These are phyloP conservation scores for Periparus ater DNA, from an alignment of 2,797 vertebrate genomes.

Conservation along the genomic window DNA sequence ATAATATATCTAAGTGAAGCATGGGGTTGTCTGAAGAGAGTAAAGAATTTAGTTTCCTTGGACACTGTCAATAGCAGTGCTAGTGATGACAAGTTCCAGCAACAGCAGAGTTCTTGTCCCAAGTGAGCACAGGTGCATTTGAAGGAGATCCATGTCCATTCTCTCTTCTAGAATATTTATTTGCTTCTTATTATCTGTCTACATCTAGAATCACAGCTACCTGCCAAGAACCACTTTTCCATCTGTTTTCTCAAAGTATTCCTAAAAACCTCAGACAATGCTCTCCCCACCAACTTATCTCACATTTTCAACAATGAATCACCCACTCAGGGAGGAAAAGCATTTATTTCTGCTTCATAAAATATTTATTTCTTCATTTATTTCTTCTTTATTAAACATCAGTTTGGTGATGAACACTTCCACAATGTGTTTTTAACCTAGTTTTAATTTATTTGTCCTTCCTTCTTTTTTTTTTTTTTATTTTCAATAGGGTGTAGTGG, in stretches of 20 bases:
- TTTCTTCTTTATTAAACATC: background rate
- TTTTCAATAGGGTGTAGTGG: background rate
- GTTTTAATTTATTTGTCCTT: background rate
- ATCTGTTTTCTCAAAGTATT: background rate
- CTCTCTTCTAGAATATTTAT: background rate
- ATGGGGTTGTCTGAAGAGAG: background rate
- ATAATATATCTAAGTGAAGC: background rate
- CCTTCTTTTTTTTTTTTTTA: background rate
- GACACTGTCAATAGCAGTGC: background rate
- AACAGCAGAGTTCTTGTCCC: background rate
- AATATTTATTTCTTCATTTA: background rate
- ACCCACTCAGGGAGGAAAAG: background rate
- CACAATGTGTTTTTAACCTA: background rate
- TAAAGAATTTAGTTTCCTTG: background rate
- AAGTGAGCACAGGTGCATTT: background rate
- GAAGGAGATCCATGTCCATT: background rate
- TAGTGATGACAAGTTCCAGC: background rate
- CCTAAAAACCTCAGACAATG: background rate
- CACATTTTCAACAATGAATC: background rate
- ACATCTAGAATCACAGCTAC: background rate
- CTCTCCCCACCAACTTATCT: background rate
- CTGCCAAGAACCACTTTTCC: background rate
- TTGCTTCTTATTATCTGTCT: background rate
- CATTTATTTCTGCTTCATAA: background rate
- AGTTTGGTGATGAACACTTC: background rate